phyloP scores from a whole-genome alignment of 2,113 vertebrate species.

The Columba janthina region DNA sequence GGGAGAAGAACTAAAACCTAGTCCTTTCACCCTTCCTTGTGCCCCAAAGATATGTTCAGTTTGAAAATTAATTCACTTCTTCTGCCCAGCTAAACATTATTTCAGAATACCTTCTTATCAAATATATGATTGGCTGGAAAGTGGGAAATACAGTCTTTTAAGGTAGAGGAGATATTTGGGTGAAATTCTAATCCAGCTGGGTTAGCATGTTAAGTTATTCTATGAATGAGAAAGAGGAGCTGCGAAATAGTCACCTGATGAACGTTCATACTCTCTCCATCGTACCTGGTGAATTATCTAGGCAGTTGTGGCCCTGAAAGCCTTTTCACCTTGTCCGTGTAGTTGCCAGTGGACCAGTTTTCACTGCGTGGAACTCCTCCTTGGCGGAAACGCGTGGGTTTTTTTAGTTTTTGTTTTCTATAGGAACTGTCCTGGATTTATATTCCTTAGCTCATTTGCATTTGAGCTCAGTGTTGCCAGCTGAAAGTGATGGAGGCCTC shows the following conservation, averaged over 20 bases:
- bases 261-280: not conserved
- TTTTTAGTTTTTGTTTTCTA: not conserved
- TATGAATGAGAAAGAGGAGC: not conserved
- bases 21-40: not conserved
- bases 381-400: not conserved
- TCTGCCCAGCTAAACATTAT: not conserved
- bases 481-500: not conserved
- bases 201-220: not conserved
- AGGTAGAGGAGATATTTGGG: not conserved
- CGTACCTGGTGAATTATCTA: not conserved
- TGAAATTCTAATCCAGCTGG: not conserved
- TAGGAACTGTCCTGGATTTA: not conserved
- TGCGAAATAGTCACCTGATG: not conserved
- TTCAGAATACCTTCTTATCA: not conserved
- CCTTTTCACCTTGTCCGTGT: not conserved
- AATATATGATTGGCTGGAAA: not conserved
- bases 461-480: not conserved
- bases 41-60: not conserved
- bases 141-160: not conserved
- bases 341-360: not conserved
- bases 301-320: not conserved
- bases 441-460: not conserved
- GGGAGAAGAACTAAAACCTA: not conserved
- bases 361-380: not conserved
- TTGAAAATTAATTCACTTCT: not conserved